Percentiles rank a stretch among this genome's conserved stretches.
Evolutionary conservation across 2,797 vertebrate species (phyloP).

Genomic region (Phrynocephalus forsythii): DNA sequence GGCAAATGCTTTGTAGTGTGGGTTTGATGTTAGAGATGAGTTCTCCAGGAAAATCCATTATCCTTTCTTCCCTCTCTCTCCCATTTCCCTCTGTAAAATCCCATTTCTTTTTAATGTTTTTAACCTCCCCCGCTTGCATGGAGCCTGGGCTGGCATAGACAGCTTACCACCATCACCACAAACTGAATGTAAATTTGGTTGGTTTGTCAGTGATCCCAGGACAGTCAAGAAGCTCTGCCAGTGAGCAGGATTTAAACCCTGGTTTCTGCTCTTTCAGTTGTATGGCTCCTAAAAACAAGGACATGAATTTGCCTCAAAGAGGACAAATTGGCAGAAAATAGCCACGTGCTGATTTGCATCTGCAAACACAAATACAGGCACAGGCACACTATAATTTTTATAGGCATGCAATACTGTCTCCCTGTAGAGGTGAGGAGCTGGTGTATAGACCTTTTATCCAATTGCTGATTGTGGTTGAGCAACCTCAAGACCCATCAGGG

Average conservation of each 20-base stretch:
- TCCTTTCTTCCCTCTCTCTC: conserved; percentile 57
- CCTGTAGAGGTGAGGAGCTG: too few relatives aligned
- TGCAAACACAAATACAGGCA: too few relatives aligned
- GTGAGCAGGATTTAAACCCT: neutral
- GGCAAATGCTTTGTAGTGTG: conserved; percentile 54
- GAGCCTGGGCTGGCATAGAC: neutral
- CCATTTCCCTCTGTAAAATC: conserved; percentile 59
- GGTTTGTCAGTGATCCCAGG: neutral
- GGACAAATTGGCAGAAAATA: neutral
- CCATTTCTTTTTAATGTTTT: neutral
- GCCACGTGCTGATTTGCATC: too few relatives aligned
- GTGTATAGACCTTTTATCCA: neutral
- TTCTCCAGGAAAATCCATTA: conserved; percentile 73
- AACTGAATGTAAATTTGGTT: neutral
- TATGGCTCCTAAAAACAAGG: neutral
- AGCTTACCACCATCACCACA: neutral
- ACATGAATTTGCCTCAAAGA: neutral
- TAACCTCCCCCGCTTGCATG: neutral
- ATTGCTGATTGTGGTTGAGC: neutral
- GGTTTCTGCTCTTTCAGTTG: neutral
- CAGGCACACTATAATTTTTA: neutral
- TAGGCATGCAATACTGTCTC: neutral
- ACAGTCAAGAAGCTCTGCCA: neutral
- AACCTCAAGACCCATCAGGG: neutral
- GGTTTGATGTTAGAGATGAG: conserved; percentile 64